Evolutionary conservation across 2,888 invertebrate species (phyloP).

Genomic region (Scaeva pyrastri): DNA sequence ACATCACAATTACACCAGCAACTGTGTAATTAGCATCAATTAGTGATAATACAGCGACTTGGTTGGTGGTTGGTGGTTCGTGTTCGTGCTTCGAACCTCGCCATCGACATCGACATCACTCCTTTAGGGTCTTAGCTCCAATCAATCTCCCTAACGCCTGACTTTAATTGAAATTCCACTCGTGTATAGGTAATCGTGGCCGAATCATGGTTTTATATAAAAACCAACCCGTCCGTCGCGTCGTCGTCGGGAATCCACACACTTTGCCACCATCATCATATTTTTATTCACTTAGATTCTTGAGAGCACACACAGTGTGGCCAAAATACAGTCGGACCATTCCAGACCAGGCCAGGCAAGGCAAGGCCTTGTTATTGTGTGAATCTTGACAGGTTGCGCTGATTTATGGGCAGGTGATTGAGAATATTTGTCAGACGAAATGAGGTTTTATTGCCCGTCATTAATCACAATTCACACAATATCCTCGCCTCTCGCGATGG

Average conservation of each 20-base stretch:
- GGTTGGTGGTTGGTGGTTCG: constrained; percentile 37
- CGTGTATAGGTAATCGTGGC: constrained; percentile 72
- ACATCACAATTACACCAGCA: constrained; percentile 74
- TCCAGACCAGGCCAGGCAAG: no score
- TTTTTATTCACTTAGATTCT: constrained; percentile 60
- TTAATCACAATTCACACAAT: constrained; percentile 70
- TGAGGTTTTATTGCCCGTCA: constrained; percentile 72
- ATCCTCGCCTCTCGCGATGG: constrained; percentile 61
- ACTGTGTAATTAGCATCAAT: constrained; percentile 75
- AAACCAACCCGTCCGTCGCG: constrained; percentile 28
- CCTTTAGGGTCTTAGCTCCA: constrained; percentile 61
- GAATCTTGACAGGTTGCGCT: constrained; percentile 80
- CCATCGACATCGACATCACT: constrained; percentile 47
- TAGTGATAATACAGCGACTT: constrained; percentile 67
- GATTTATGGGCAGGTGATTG: constrained; percentile 82
- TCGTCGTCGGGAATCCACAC: constrained; percentile 52
- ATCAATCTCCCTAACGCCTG: constrained; percentile 75
- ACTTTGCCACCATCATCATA: constrained; percentile 12
- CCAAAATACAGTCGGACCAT: neutral
- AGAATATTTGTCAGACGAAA: constrained; percentile 79
- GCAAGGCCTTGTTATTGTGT: constrained; percentile 68
- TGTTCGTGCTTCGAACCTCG: constrained; percentile 33
- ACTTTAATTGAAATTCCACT: constrained; percentile 73
- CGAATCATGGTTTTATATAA: constrained; percentile 41
- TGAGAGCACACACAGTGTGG: constrained; percentile 31